These are phyloP conservation scores for Alentia gelatinosa DNA, from an alignment of 2,888 invertebrate genomes.

Conservation along the genomic window DNA sequence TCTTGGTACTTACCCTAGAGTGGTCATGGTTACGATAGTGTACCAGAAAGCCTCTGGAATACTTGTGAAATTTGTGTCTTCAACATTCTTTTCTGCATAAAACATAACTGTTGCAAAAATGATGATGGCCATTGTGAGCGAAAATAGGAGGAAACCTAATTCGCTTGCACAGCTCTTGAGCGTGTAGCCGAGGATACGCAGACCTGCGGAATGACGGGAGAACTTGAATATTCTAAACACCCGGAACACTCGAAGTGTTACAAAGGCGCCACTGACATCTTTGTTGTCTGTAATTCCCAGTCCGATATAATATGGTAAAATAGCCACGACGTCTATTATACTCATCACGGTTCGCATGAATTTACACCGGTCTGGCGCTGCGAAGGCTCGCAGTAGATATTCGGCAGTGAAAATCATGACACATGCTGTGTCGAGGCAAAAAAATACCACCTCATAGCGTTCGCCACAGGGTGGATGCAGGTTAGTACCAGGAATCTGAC, in stretches of 20 bases:
- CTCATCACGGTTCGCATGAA: slow-evolving; percentile 99
- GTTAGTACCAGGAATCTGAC: slow-evolving; percentile 83
- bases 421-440: slow-evolving; percentile 99
- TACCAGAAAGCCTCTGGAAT: slow-evolving; percentile 99
- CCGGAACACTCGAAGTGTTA: slow-evolving; percentile 98
- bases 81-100: slow-evolving; percentile 99
- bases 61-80: slow-evolving; percentile 97
- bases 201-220: slow-evolving; percentile 98
- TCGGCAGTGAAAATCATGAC: slow-evolving; percentile 99
- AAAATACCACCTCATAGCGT: slow-evolving; percentile 94
- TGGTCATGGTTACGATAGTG: slow-evolving; percentile 99
- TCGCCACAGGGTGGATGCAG: slow-evolving; percentile 88
- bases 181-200: slow-evolving; percentile 99
- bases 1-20: slow-evolving; percentile 90
- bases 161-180: slow-evolving; percentile 99
- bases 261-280: slow-evolving; percentile 99
- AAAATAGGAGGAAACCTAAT: slow-evolving; percentile 99
- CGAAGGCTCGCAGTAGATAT: slow-evolving; percentile 94
- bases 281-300: slow-evolving; percentile 96
- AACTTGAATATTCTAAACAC: slow-evolving; percentile 99
- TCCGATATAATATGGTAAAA: slow-evolving; percentile 99
- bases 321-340: slow-evolving; percentile 99
- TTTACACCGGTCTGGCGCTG: slow-evolving; percentile 98
- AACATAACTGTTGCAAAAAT: slow-evolving; percentile 99
- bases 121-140: slow-evolving; percentile 99